These are phyloP conservation scores for Lagorchestes hirsutus DNA, from an alignment of 2,797 vertebrate genomes.

Conservation along the genomic window DNA sequence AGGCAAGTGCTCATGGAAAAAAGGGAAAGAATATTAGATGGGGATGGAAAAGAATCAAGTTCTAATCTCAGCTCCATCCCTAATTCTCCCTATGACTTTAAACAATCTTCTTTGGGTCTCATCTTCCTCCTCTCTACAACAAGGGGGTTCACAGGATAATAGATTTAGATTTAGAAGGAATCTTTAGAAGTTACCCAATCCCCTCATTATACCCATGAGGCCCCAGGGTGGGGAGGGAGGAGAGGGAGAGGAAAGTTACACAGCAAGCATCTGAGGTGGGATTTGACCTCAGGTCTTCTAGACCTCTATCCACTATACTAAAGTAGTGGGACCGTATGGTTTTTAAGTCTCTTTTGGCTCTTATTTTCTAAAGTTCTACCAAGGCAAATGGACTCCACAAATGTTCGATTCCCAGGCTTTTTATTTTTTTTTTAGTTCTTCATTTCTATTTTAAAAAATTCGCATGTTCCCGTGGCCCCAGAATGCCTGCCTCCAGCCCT, in stretches of 20 bases:
- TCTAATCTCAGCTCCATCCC: background rate
- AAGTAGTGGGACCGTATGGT: conserved; percentile 46
- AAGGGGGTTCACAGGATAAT: background rate
- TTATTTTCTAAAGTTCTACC: conserved; percentile 69
- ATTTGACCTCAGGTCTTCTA: background rate
- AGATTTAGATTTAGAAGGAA: background rate
- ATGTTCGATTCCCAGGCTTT: conserved; percentile 93
- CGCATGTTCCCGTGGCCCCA: conserved; percentile 88
- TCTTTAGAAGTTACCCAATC: background rate
- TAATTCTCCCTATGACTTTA: background rate
- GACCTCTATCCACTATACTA: background rate
- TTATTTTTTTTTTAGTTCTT: conserved; percentile 88
- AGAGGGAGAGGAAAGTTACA: background rate
- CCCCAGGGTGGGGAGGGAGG: fast-evolving
- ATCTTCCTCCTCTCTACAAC: conserved; percentile 30
- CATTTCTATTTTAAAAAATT: conserved; percentile 91
- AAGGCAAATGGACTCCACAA: conserved; percentile 82
- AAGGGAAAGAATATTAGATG: background rate
- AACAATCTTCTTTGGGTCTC: background rate
- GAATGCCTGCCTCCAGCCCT: conserved; percentile 89
- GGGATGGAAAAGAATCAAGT: background rate
- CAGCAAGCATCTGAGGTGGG: background rate
- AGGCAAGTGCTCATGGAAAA: background rate
- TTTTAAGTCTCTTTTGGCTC: conserved; percentile 57
- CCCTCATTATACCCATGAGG: background rate